Evolutionary conservation across 2,888 invertebrate species (phyloP).

Genomic region (Troides oblongomaculatus): DNA sequence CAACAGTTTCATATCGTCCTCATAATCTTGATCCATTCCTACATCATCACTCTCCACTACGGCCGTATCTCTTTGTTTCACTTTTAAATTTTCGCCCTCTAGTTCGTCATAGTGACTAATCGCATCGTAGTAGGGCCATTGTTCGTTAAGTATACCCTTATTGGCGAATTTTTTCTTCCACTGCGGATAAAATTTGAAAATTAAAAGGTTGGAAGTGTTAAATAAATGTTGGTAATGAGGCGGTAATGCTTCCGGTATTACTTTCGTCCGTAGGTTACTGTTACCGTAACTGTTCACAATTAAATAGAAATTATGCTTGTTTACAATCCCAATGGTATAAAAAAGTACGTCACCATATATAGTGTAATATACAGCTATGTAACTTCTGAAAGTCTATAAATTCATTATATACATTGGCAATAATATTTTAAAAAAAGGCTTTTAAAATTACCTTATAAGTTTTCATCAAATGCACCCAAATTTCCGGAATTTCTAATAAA

Average conservation of each 20-base stretch:
- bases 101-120: slow-evolving; percentile 53
- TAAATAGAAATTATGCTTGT: too few relatives aligned
- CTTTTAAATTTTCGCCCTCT: slow-evolving; percentile 32
- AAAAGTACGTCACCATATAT: too few relatives aligned
- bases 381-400: too few relatives aligned
- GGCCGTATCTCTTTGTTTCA: slow-evolving; percentile 33
- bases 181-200: slow-evolving; percentile 43
- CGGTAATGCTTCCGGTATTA: too few relatives aligned
- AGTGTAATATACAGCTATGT: too few relatives aligned
- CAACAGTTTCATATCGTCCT: slow-evolving; percentile 67
- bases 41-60: slow-evolving; percentile 29
- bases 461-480: slow-evolving; percentile 65
- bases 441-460: slow-evolving; percentile 57
- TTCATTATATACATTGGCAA: too few relatives aligned
- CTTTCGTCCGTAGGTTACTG: too few relatives aligned
- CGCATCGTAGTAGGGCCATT: slow-evolving; percentile 69
- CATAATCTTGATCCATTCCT: slow-evolving; percentile 52
- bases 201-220: neutral
- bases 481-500: slow-evolving; percentile 58
- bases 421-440: too few relatives aligned
- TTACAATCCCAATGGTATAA: too few relatives aligned
- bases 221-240: too few relatives aligned
- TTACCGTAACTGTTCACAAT: too few relatives aligned
- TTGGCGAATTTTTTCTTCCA: slow-evolving; percentile 71
- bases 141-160: slow-evolving; percentile 66